Conservation (phyloP, 2,888 invertebrate genomes). For the Xestoiulus laeticollis region DNA sequence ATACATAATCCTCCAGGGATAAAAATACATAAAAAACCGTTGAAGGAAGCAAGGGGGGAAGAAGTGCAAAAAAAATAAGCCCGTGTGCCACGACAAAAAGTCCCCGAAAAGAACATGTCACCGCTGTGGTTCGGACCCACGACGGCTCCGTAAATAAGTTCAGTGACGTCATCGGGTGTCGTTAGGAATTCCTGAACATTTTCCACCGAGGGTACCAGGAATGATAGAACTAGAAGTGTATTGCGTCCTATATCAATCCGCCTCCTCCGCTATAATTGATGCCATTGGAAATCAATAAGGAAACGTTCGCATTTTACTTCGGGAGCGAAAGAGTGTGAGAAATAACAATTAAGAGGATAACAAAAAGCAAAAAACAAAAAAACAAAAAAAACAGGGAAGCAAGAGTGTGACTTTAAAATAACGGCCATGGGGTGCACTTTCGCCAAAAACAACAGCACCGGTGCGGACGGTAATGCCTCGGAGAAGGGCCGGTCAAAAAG, state of each 20-base stretch:
- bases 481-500: background rate
- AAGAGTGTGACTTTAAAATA: background rate
- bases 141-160: background rate
- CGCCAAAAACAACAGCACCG: conserved; percentile 45
- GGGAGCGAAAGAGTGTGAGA: background rate
- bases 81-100: background rate
- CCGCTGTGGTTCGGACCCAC: background rate
- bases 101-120: background rate
- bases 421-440: conserved; percentile 51
- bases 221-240: background rate
- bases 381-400: background rate
- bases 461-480: background rate
- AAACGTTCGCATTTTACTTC: background rate
- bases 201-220: background rate
- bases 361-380: too few relatives aligned
- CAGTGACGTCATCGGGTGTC: background rate
- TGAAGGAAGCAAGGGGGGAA: background rate
- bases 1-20: background rate
- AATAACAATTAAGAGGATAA: background rate
- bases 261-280: background rate
- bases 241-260: background rate
- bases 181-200: background rate
- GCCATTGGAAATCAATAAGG: conserved; percentile 17
- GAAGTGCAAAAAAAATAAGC: background rate
- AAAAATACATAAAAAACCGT: background rate